phyloP scores from a whole-genome alignment of 1,140 invertebrate species.

The Drosophila grimshawi region DNA sequence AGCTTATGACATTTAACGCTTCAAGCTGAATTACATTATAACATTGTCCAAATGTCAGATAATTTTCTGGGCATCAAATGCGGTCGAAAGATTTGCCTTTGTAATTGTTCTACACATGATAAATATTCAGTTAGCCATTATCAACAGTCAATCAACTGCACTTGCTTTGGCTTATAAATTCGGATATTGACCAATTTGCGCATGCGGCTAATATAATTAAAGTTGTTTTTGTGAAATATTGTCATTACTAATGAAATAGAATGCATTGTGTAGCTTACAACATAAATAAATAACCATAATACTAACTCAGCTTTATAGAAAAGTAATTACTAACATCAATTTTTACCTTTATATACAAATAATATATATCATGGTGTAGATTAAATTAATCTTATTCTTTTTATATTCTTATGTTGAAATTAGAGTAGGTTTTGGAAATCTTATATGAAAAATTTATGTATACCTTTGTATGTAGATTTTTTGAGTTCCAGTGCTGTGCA shows the following conservation, averaged over 20 bases:
- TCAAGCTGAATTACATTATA: not conserved
- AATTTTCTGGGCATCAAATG: constrained; percentile 15
- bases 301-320: too few relatives aligned
- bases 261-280: not conserved
- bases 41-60: constrained; percentile 26
- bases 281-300: not conserved
- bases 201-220: constrained; percentile 8
- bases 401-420: not conserved
- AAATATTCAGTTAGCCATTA: too few relatives aligned
- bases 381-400: too few relatives aligned
- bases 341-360: too few relatives aligned
- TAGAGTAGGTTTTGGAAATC: not conserved
- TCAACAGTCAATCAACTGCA: not conserved
- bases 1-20: constrained; percentile 51
- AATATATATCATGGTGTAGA: too few relatives aligned
- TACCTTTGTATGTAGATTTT: not conserved
- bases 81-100: not conserved
- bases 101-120: constrained; percentile 6
- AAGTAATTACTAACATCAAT: too few relatives aligned
- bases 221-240: not conserved
- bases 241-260: not conserved
- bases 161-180: not conserved
- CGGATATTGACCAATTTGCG: not conserved
- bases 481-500: constrained; percentile 8
- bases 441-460: not conserved